phyloP scores from a whole-genome alignment of 1,140 invertebrate genomes.

The Steinernema feltiae region DNA sequence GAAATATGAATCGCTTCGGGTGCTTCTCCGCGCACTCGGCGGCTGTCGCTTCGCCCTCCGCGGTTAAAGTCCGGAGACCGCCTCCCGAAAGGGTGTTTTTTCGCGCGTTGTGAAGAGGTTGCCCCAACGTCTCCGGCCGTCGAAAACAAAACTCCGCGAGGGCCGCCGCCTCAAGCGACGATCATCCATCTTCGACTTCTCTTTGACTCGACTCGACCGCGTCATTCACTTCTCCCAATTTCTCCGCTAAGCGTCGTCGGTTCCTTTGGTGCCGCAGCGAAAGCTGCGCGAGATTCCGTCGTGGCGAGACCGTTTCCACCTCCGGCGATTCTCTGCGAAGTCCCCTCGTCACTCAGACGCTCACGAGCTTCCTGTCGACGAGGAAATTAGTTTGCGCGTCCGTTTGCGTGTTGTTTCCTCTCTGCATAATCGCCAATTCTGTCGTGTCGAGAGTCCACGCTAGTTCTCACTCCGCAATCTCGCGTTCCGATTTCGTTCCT shows the following conservation, averaged over 20 bases:
- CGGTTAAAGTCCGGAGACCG: neutral
- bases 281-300: neutral
- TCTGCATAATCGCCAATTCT: too few relatives aligned
- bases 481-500: neutral
- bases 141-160: neutral
- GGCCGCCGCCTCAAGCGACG: neutral
- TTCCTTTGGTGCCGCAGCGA: neutral
- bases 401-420: too few relatives aligned
- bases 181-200: neutral
- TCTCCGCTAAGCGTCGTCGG: neutral
- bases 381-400: too few relatives aligned
- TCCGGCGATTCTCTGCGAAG: neutral
- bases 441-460: too few relatives aligned
- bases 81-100: conserved; percentile 4
- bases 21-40: neutral
- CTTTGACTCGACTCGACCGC: neutral
- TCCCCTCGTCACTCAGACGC: neutral
- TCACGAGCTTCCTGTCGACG: neutral
- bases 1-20: conserved; percentile 5
- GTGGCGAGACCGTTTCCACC: neutral
- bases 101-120: neutral
- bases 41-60: neutral
- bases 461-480: neutral
- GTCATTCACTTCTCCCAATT: conserved; percentile 2
- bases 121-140: neutral